Base-by-base conservation (phyloP, 1,140 invertebrate genomes). In the Cherax destructor region DNA sequence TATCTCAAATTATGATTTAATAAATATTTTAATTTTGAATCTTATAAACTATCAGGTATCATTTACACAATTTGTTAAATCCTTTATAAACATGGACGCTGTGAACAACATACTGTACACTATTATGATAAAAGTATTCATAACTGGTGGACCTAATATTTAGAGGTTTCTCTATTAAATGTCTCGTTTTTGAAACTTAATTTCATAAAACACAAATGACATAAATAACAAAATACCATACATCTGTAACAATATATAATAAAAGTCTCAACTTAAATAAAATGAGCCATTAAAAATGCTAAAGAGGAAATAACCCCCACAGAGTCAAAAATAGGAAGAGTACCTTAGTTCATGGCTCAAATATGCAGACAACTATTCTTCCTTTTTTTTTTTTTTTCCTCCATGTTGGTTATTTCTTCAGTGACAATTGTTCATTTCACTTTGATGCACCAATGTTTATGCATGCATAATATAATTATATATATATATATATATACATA, bases 1-100 rank as follows among this genome's bases (percentile, higher is more conserved):
- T 79, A 49, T 9, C 77, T 13, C 50, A 79, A 4, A 56, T 56
- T 56, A 9, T 13, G 13, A 10, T 56, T 56, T 56, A 10, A 56
- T 30, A 6, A 74, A 74, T 24, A 30, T 74, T 74, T 30, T 30
- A 30, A 74, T 74, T 74, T 21, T 74, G 21, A 30, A 11, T n/a
- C 69, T 74, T 74, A 74, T 18, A 52, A 79, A 79, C 77, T 79
- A 79, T 79, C 77, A 79, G 77, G 77, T 79, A 79, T 50, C 47
- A 79, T 21, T 52, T 79, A 52, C 77, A 79, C n/a, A 49, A 50
- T 79, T 79, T 49, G 13, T 10, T 79, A 16, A 24, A 30, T 10
- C 5, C 69, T 74, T 21, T 9, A 24, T 41, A 10, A 30, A 10
- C 69, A 74, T 74, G 69, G 69, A 74, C 69, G 69, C 24, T 30